These are phyloP conservation scores for Sinosuthora webbiana DNA, from an alignment of 2,113 vertebrate genomes.

Conservation along the genomic window DNA sequence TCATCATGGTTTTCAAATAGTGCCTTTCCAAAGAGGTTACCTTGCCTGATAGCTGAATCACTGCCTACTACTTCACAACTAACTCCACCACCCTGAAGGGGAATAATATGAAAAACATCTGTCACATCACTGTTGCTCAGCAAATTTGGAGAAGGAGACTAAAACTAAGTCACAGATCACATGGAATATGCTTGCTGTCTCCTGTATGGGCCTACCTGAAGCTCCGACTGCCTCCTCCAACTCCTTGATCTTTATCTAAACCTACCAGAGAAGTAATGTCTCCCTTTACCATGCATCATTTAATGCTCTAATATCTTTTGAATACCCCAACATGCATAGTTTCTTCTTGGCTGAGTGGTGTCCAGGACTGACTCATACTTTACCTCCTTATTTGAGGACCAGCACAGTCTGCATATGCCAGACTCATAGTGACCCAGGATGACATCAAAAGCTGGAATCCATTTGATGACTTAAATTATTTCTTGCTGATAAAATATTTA, in stretches of 20 bases:
- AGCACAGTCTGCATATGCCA: neutral
- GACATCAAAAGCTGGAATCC: neutral
- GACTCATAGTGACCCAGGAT: neutral
- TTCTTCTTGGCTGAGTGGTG: neutral
- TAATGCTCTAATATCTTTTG: neutral
- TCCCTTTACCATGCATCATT: neutral
- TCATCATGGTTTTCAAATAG: neutral
- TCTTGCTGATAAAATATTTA: conserved; percentile 32
- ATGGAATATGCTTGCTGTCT: neutral
- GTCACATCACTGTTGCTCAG: neutral
- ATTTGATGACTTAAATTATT: neutral
- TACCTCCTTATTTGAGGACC: neutral
- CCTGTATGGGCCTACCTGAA: neutral
- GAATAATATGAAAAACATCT: neutral
- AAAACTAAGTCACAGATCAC: neutral
- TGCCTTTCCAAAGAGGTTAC: neutral
- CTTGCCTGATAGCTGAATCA: neutral
- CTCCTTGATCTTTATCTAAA: neutral
- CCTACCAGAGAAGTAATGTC: neutral
- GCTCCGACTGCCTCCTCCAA: neutral
- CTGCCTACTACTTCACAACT: neutral
- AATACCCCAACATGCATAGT: neutral
- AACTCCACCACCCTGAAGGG: neutral
- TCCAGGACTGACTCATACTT: neutral
- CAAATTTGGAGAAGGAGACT: neutral